These are phyloP conservation scores for Procambarus clarkii DNA, from an alignment of 1,140 invertebrate species.

Conservation along the genomic window DNA sequence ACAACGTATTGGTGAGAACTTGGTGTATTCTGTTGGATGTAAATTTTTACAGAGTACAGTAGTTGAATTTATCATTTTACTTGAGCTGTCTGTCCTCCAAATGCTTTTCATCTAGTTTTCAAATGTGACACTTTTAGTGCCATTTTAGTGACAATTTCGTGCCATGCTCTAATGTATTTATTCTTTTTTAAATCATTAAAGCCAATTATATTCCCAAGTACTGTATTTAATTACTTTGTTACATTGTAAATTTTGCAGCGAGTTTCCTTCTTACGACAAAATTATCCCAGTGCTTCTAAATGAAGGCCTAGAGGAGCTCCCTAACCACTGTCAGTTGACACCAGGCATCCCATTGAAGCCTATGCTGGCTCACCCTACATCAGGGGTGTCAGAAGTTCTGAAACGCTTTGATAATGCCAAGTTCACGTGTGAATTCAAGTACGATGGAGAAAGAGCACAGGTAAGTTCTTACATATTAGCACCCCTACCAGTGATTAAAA, in stretches of 20 bases:
- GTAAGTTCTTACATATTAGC: constrained; percentile 22
- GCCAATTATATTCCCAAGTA: too few relatives aligned
- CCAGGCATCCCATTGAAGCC: constrained; percentile 97
- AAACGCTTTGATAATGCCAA: constrained; percentile 91
- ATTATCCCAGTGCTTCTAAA: constrained; percentile 89
- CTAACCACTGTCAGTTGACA: constrained; percentile 89
- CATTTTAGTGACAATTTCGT: background rate
- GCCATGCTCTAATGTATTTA: background rate
- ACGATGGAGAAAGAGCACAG: constrained; percentile 99
- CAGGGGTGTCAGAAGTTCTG: constrained; percentile 91
- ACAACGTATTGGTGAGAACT: constrained; percentile 90
- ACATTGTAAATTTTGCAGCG: constrained; percentile 79
- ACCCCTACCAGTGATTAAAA: too few relatives aligned
- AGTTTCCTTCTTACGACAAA: constrained; percentile 96
- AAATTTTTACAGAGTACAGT: too few relatives aligned
- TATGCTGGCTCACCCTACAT: constrained; percentile 99
- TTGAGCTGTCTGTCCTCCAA: too few relatives aligned
- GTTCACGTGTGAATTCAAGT: constrained; percentile 99
- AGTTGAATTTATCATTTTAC: too few relatives aligned
- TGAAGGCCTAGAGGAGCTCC: constrained; percentile 87
- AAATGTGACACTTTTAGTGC: too few relatives aligned
- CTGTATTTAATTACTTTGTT: background rate
- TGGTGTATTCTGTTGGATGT: too few relatives aligned
- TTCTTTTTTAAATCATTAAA: background rate
- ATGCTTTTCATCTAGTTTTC: too few relatives aligned